A percentile compares a stretch with the other conserved stretches of the same genome.
Evolutionary conservation across 1,140 invertebrate species (phyloP).

Genomic region (Radopholus similis): DNA sequence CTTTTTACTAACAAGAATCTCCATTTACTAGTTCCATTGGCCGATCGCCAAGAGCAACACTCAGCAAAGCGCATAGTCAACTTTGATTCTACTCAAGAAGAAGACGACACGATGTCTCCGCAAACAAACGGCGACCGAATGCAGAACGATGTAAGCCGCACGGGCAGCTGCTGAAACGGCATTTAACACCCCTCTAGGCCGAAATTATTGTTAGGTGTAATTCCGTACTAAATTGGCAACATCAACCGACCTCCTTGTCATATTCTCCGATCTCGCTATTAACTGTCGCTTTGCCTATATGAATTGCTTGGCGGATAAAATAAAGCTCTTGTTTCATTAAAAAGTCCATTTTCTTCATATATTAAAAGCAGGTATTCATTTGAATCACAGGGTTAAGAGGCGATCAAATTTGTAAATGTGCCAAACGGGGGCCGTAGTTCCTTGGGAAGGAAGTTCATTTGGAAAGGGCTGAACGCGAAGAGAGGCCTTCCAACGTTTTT

Average conservation of each 20-base stretch:
- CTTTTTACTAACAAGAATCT: not conserved
- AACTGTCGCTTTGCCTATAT: too few relatives aligned
- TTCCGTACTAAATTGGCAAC: too few relatives aligned
- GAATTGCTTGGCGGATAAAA: too few relatives aligned
- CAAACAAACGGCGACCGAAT: too few relatives aligned
- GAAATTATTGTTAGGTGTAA: not conserved
- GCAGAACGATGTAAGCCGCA: too few relatives aligned
- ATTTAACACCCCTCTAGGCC: not conserved
- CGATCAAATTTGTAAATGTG: slow-evolving; percentile 39
- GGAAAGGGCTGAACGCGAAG: slow-evolving; percentile 58
- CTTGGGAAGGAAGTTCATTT: slow-evolving; percentile 57
- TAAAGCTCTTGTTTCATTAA: too few relatives aligned
- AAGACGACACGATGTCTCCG: too few relatives aligned
- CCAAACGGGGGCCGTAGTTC: slow-evolving; percentile 54
- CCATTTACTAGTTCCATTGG: not conserved
- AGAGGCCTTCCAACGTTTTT: slow-evolving; percentile 58
- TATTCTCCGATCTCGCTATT: slow-evolving; percentile 10
- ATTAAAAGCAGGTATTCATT: too few relatives aligned
- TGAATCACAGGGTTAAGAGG: too few relatives aligned
- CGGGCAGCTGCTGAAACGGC: too few relatives aligned
- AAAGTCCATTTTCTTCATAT: too few relatives aligned
- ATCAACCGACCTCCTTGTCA: too few relatives aligned
- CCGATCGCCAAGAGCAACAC: not conserved
- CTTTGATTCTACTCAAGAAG: not conserved
- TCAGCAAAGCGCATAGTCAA: not conserved